Conservation (phyloP, 2,888 invertebrate genomes). For the Petrolisthes cinctipes region DNA sequence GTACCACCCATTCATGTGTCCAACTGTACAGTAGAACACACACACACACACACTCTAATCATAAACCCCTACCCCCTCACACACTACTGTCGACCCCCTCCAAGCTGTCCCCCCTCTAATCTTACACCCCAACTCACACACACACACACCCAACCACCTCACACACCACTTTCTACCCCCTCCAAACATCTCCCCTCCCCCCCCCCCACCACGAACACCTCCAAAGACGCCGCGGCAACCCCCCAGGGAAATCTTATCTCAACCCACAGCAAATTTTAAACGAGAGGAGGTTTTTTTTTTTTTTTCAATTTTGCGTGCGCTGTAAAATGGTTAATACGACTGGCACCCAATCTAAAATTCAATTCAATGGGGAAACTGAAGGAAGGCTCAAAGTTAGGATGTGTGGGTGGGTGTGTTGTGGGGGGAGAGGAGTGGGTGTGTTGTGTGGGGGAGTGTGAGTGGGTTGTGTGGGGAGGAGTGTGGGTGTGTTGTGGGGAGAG, state of each 20-base stretch:
- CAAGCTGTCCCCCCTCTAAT: too few species aligned
- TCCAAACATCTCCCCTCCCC: neutral
- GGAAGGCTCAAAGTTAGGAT: neutral
- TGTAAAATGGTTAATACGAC: conserved; percentile 29
- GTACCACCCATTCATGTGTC: too few species aligned
- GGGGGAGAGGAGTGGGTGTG: neutral
- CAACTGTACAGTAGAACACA: too few species aligned
- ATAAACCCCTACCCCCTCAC: too few species aligned
- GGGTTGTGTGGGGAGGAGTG: too few species aligned
- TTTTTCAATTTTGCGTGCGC: conserved; percentile 21
- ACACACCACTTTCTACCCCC: neutral
- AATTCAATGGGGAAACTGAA: neutral
- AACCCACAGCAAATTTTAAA: conserved; percentile 36
- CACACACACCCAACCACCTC: too few species aligned
- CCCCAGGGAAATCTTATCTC: conserved; percentile 32
- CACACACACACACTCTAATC: too few species aligned
- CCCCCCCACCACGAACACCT: conserved; percentile 7
- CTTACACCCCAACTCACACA: too few species aligned
- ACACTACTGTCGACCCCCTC: too few species aligned
- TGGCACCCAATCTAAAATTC: conserved; percentile 34
- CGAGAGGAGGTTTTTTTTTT: conserved; percentile 25
- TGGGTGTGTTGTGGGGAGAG: too few species aligned
- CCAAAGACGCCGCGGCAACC: neutral
- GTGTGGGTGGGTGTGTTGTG: neutral
- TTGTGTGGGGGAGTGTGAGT: too few species aligned